phyloP scores from a whole-genome alignment of 2,888 invertebrate species.

The Andrena camellia region DNA sequence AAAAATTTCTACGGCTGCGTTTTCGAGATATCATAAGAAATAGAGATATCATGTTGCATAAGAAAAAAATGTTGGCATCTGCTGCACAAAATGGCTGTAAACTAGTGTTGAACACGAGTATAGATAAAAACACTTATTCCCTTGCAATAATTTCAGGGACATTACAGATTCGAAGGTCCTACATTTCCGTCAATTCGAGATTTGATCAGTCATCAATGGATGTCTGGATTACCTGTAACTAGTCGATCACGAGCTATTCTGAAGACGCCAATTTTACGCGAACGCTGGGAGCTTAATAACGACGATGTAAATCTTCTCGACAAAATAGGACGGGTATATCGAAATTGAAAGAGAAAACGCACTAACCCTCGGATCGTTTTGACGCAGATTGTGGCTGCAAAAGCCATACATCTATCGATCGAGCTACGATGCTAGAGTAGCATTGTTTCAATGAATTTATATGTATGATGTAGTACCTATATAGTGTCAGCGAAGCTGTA shows the following conservation, averaged over 20 bases:
- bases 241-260: slow-evolving; percentile 96
- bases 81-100: too few relatives aligned
- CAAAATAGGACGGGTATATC: slow-evolving; percentile 96
- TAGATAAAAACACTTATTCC: background rate
- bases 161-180: slow-evolving; percentile 97
- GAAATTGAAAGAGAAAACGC: slow-evolving; percentile 25
- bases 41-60: too few relatives aligned
- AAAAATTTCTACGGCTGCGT: too few relatives aligned
- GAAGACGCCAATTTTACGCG: slow-evolving; percentile 93
- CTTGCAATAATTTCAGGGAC: slow-evolving; percentile 88
- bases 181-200: slow-evolving; percentile 97
- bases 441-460: background rate
- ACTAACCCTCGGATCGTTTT: background rate
- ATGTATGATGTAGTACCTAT: background rate
- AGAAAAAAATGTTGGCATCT: too few relatives aligned
- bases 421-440: background rate
- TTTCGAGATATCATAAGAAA: too few relatives aligned
- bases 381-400: too few relatives aligned
- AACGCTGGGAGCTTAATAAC: slow-evolving; percentile 98
- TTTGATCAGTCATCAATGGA: slow-evolving; percentile 95
- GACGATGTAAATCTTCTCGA: slow-evolving; percentile 96
- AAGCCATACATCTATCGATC: background rate
- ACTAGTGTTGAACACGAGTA: too few relatives aligned
- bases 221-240: slow-evolving; percentile 95
- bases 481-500: background rate